These are phyloP conservation scores for Coptotermes formosanus DNA, from an alignment of 1,140 invertebrate species.

Conservation along the genomic window DNA sequence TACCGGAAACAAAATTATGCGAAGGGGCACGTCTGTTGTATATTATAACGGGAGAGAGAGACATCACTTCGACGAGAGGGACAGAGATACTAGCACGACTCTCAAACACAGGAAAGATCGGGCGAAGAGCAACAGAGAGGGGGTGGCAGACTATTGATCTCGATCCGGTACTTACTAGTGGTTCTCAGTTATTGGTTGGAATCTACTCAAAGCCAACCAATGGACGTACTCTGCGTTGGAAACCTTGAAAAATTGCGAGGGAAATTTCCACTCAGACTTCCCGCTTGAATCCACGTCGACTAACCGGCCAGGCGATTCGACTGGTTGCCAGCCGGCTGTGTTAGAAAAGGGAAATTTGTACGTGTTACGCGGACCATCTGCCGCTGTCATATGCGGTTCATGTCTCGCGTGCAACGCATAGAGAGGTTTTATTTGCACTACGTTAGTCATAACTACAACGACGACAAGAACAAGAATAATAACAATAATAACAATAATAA, in stretches of 20 bases:
- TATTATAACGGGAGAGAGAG: neutral
- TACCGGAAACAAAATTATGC: neutral
- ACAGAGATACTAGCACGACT: neutral
- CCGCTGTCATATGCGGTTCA: neutral
- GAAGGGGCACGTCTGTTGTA: neutral
- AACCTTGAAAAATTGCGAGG: constrained; percentile 33
- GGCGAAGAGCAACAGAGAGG: neutral
- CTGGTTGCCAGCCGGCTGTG: neutral
- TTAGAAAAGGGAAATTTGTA: neutral
- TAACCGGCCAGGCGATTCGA: neutral
- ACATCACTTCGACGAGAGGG: neutral
- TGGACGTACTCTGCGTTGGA: neutral
- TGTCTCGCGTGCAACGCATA: neutral
- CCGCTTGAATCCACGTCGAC: neutral
- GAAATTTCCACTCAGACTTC: constrained; percentile 24
- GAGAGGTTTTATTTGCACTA: neutral
- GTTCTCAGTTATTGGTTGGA: constrained; percentile 14
- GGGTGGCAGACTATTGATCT: neutral
- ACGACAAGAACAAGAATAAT: too few species aligned
- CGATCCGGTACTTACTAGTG: neutral
- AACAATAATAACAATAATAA: too few species aligned
- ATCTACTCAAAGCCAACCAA: constrained; percentile 21
- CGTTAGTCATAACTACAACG: neutral
- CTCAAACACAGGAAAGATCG: too few species aligned
- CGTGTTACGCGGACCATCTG: neutral